Evolutionary conservation across 2,113 vertebrate genomes (phyloP).

Genomic region (Hylia prasina): DNA sequence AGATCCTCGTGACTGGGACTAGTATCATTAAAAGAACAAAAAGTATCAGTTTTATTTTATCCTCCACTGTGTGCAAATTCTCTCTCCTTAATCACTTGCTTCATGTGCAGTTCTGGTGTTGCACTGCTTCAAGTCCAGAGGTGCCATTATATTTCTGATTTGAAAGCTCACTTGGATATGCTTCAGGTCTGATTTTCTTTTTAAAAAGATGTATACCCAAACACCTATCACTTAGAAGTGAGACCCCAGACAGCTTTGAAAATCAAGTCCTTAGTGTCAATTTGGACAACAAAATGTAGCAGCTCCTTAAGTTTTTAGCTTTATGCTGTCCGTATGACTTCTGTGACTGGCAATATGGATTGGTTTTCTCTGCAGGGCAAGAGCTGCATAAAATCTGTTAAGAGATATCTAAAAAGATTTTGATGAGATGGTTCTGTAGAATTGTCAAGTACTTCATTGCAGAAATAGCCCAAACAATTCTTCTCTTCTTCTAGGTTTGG

Average conservation of each 20-base stretch:
- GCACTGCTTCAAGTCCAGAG: not conserved
- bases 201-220: not conserved
- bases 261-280: not conserved
- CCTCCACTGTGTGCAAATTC: not conserved
- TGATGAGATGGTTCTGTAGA: not conserved
- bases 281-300: not conserved
- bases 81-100: not conserved
- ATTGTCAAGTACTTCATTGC: not conserved
- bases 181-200: not conserved
- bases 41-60: not conserved
- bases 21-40: not conserved
- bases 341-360: not conserved
- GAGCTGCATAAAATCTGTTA: not conserved
- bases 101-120: not conserved
- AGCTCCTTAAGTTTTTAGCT: not conserved
- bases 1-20: not conserved
- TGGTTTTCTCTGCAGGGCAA: not conserved
- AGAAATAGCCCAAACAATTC: not conserved
- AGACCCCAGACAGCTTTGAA: not conserved
- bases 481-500: constrained; percentile 67
- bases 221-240: not conserved
- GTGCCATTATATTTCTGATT: not conserved
- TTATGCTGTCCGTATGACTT: not conserved
- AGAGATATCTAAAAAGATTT: not conserved
- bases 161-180: not conserved